These are phyloP conservation scores for Procambarus virginalis DNA, from an alignment of 1,140 invertebrate species.

Conservation along the genomic window DNA sequence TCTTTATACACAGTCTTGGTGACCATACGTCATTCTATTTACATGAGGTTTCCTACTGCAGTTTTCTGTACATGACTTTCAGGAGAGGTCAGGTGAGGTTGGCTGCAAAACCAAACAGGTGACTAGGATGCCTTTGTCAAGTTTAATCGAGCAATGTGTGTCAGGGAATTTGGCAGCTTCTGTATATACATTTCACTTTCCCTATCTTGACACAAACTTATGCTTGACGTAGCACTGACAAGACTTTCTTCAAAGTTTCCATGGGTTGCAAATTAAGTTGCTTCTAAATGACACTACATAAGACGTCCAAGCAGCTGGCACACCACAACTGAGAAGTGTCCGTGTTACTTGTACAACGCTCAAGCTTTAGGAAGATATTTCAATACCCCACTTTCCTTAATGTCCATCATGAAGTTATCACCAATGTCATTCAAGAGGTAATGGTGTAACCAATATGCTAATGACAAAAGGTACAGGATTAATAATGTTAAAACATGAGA, in stretches of 20 bases:
- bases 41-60: slow-evolving; percentile 37
- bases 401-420: neutral
- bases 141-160: slow-evolving; percentile 10
- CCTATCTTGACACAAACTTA: slow-evolving; percentile 29
- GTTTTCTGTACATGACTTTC: slow-evolving; percentile 53
- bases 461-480: neutral
- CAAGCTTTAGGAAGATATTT: neutral
- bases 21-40: slow-evolving; percentile 33
- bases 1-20: slow-evolving; percentile 50
- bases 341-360: neutral
- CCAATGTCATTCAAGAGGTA: neutral
- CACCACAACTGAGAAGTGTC: slow-evolving; percentile 7
- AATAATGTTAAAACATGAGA: neutral
- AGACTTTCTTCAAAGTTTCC: slow-evolving; percentile 32
- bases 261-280: slow-evolving; percentile 30
- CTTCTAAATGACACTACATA: slow-evolving; percentile 1
- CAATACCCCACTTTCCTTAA: neutral
- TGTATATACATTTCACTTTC: slow-evolving; percentile 44
- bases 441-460: slow-evolving; percentile 43
- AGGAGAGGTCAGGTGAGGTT: neutral
- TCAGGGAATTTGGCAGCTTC: slow-evolving; percentile 53
- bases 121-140: slow-evolving; percentile 42
- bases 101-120: slow-evolving; percentile 40
- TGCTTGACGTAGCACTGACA: slow-evolving; percentile 27
- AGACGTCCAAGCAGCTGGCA: neutral